Evolutionary conservation across 2,888 invertebrate genomes (phyloP), one percentile per base, ranked within the genome.

Genomic region (Apamea sordens): DNA sequence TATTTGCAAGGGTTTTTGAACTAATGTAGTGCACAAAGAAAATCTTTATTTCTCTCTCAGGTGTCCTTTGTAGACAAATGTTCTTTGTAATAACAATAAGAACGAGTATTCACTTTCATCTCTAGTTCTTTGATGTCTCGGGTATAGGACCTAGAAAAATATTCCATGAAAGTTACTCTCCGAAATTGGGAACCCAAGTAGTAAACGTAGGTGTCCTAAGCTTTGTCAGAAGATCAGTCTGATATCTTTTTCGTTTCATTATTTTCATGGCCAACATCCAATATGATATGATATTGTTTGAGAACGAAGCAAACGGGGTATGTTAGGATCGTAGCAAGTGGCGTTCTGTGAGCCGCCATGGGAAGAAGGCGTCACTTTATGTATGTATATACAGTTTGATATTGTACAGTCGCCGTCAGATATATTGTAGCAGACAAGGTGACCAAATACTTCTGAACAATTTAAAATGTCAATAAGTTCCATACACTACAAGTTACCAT

Each of bases 21-120:
- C 47, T 63, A 41, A 63, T n/a, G 2, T 59, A 70, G 47, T 75
- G 36, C 44, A 67, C 67, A 68, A 68, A 65, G 61, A 61, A 65
- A 76, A 77, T 68, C 21, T 80, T 77, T 71, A 87, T 79, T 73
- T 77, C 6, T n/a, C 61, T 61, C 61, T 41, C 73, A 80, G 73
- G 77, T 87, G 72, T 73, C 67, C 53, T 71, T 84, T 87, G 59
- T 68, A 80, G 70, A 77, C 32, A 73, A 84, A 86, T 63, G 64
- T n/a, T 71, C 64, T 77, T 76, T 84, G 74, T 77, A 73, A 80
- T 80, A 87, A 76, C 44, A 80, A 70, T 76, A 70, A 70, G 53
- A 75, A 50, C 28, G 28, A 56, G 73, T 73, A 50, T 67, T 71
- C 50, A 64, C 67, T 86, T 74, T 83, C 47, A 71, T 67, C n/a